A percentile compares a stretch with the other conserved stretches of the same genome.
phyloP scores from a whole-genome alignment of 2,888 invertebrate species.

The Microchrysa polita region DNA sequence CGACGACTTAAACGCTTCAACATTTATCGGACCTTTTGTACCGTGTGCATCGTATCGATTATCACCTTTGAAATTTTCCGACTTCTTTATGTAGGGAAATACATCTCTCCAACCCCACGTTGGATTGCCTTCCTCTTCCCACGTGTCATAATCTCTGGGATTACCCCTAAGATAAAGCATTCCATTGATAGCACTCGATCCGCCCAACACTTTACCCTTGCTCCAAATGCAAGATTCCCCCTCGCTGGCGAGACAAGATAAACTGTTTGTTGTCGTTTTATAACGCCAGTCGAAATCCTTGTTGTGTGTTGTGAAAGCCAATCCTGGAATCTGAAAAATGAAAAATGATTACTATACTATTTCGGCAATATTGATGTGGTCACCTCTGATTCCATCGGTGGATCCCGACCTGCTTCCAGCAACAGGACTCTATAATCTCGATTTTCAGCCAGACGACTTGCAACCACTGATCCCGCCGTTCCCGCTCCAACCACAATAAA shows the following conservation, averaged over 20 bases:
- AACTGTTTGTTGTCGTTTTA: constrained; percentile 19
- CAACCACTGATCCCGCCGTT: constrained; percentile 74
- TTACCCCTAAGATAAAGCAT: constrained; percentile 71
- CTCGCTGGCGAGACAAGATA: constrained; percentile 16
- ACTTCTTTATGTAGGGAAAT: constrained; percentile 80
- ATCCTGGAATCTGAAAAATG: constrained; percentile 26
- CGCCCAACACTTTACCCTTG: constrained; percentile 31
- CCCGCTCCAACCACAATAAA: constrained; percentile 87
- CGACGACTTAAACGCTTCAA: constrained; percentile 63
- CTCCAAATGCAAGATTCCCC: constrained; percentile 20
- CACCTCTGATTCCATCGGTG: constrained; percentile 66
- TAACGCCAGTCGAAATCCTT: constrained; percentile 31
- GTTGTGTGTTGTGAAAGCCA: background rate
- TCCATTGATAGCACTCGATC: constrained; percentile 20
- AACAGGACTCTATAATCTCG: constrained; percentile 65
- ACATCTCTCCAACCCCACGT: constrained; percentile 77
- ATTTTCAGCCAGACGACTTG: constrained; percentile 64
- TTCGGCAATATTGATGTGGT: background rate
- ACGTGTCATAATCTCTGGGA: constrained; percentile 69
- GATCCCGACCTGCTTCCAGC: constrained; percentile 66
- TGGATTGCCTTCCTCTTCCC: constrained; percentile 68
- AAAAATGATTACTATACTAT: background rate
- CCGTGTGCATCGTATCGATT: constrained; percentile 58
- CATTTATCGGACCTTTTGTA: constrained; percentile 66
- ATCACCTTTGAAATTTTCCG: constrained; percentile 62